Evolutionary conservation across 2,888 invertebrate genomes (phyloP).

Genomic region (Drosophila siamana): DNA sequence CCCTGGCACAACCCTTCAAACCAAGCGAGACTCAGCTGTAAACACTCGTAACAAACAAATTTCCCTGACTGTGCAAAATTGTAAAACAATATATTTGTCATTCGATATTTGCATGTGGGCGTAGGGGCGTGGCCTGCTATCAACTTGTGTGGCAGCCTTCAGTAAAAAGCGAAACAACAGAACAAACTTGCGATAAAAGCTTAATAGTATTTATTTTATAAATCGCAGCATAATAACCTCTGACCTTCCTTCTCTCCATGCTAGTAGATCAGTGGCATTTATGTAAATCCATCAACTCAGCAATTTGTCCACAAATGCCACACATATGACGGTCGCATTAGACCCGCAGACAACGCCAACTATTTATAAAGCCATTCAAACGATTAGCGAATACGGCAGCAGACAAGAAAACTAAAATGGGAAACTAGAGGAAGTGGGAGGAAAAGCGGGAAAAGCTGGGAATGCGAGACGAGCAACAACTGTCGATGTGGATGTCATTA

Average conservation of each 20-base stretch:
- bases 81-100: conserved; percentile 20
- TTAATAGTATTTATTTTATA: too few species aligned
- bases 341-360: conserved; percentile 54
- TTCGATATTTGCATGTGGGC: conserved; percentile 29
- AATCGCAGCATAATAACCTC: neutral
- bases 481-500: conserved; percentile 67
- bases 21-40: conserved; percentile 14
- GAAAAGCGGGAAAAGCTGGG: neutral
- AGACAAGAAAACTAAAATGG: conserved; percentile 16
- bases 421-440: conserved; percentile 2
- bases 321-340: conserved; percentile 48
- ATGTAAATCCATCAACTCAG: conserved; percentile 44
- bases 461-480: conserved; percentile 7
- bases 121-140: conserved; percentile 33
- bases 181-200: neutral
- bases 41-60: conserved; percentile 12
- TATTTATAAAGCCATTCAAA: conserved; percentile 60
- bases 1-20: conserved; percentile 33
- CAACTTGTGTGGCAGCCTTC: conserved; percentile 19
- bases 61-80: conserved; percentile 33
- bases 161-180: conserved; percentile 2
- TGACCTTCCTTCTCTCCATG: neutral
- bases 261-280: neutral
- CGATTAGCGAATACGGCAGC: conserved; percentile 52
- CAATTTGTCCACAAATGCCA: conserved; percentile 54